These are phyloP conservation scores for Pongo abelii DNA, from an alignment of 2,113 vertebrate genomes.

Conservation along the genomic window DNA sequence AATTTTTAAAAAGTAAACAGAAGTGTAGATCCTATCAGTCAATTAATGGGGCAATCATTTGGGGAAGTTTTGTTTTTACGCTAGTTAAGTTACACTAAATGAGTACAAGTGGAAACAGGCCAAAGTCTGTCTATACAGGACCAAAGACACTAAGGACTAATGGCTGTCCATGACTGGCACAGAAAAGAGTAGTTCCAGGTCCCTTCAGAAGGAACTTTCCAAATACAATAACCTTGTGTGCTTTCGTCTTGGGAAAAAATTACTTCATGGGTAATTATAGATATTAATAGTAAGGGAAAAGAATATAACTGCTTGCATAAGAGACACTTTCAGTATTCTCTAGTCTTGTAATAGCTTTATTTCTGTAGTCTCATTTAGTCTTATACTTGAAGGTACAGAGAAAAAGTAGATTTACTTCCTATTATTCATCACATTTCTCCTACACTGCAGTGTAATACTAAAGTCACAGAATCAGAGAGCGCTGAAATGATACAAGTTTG, in stretches of 20 bases:
- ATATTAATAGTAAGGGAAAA: constrained; percentile 69
- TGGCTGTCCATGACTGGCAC: not conserved
- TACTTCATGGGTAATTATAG: constrained; percentile 69
- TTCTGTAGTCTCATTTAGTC: constrained; percentile 46
- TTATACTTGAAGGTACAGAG: constrained; percentile 43
- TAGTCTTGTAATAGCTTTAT: constrained; percentile 35
- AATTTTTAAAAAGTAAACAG: constrained; percentile 1
- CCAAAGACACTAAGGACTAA: not conserved
- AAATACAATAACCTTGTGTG: constrained; percentile 64
- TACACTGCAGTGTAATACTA: constrained; percentile 13
- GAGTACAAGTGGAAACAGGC: constrained; percentile 30
- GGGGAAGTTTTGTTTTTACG: constrained; percentile 14
- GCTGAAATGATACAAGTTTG: not conserved
- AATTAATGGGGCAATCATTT: not conserved
- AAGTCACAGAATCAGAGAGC: constrained; percentile 30
- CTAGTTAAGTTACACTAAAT: not conserved
- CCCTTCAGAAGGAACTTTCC: constrained; percentile 59
- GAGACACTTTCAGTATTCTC: constrained; percentile 57
- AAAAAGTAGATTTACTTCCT: constrained; percentile 38
- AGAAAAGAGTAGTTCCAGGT: constrained; percentile 49
- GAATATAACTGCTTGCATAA: constrained; percentile 50
- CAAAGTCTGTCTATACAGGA: not conserved
- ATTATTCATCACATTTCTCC: not conserved
- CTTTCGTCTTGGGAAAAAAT: constrained; percentile 69
- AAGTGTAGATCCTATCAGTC: not conserved